Base-by-base conservation (phyloP, 2,888 invertebrate species). In the Acrobasis suavella region DNA sequence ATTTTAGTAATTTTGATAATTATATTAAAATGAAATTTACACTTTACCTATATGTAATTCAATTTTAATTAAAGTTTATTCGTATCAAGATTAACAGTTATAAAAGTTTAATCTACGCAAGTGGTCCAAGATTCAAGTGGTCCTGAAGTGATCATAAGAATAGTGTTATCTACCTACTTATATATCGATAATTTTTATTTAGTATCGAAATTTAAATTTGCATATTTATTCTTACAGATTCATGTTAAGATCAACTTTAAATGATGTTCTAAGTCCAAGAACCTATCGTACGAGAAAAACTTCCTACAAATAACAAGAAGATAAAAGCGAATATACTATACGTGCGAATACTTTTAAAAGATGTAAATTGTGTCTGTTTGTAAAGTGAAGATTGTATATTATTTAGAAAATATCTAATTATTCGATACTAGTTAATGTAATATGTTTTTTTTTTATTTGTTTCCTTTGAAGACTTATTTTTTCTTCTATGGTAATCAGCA, bases 61-160 rank as follows among this genome's bases (percentile, higher is more conserved):
- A 32, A 6, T 32, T 32, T 32, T 32, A 6, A 32, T 32, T 42
- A 2, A 46, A 46, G 46, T 55, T 55, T 55, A 55, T 3, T 10
- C 37, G 37, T 52, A 38, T 37, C n/a, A 55, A 55, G 38, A 55
- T 55, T 55, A 39, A 39, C 60, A 50, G 60, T 65, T 65, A 14
- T 5, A 65, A 60, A 62, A 56, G 64, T 64, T 64, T 58, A 62
- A 62, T 39, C 38, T 66, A 63, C 54, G 60, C 65, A 67, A 72
- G 70, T 76, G 72, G 73, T 76, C 71, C 73, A 60, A 69, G 58
- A 63, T 64, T 66, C 49, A 64, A 68, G 68, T 77, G 77, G 77
- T 77, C 76, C 76, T 66, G 69, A 54, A 68, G 55, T 71, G 64
- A 70, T 77, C 73, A 72, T 71, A 72, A 73, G 74, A 73, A 69